These are phyloP conservation scores for Melangyna quadrimaculata DNA, from an alignment of 2,888 invertebrate species.

Conservation along the genomic window DNA sequence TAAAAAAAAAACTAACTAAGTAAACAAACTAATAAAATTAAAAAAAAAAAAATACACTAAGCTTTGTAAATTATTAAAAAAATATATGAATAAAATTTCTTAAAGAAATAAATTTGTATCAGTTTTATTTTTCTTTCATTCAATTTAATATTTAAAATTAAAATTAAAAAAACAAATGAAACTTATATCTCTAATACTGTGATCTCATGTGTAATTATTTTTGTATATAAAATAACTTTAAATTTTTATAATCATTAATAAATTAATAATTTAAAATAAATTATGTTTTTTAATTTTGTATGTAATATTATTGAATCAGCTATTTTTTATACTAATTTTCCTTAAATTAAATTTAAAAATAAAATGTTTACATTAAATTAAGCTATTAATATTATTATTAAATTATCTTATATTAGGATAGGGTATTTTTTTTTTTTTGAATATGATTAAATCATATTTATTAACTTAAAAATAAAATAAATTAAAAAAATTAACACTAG, in stretches of 20 bases:
- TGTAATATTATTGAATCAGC: slow-evolving; percentile 64
- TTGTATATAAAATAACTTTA: slow-evolving; percentile 72
- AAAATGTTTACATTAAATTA: slow-evolving; percentile 30
- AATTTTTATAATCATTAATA: slow-evolving; percentile 54
- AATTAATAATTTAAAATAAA: slow-evolving; percentile 20
- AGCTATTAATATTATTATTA: slow-evolving; percentile 75
- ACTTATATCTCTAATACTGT: slow-evolving; percentile 82
- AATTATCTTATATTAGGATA: slow-evolving; percentile 75
- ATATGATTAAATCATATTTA: slow-evolving; percentile 65
- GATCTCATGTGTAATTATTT: slow-evolving; percentile 81
- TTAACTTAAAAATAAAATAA: slow-evolving; percentile 11
- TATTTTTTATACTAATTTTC: slow-evolving; percentile 76
- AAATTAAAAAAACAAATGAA: slow-evolving; percentile 60
- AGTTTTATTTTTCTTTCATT: slow-evolving; percentile 66
- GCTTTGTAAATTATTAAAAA: slow-evolving; percentile 71
- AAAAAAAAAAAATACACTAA: slow-evolving; percentile 26
- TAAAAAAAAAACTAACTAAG: slow-evolving; percentile 43
- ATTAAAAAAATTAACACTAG: slow-evolving; percentile 36
- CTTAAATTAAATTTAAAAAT: slow-evolving; percentile 67
- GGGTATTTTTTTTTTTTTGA: slow-evolving; percentile 53
- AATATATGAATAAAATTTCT: slow-evolving; percentile 54
- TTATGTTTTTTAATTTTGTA: slow-evolving; percentile 40
- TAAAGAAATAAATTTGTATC: slow-evolving; percentile 59
- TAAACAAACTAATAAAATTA: slow-evolving; percentile 67
- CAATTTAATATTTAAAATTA: slow-evolving; percentile 25